Base-by-base conservation (phyloP, 2,888 invertebrate species). In the Callosobruchus maculatus region DNA sequence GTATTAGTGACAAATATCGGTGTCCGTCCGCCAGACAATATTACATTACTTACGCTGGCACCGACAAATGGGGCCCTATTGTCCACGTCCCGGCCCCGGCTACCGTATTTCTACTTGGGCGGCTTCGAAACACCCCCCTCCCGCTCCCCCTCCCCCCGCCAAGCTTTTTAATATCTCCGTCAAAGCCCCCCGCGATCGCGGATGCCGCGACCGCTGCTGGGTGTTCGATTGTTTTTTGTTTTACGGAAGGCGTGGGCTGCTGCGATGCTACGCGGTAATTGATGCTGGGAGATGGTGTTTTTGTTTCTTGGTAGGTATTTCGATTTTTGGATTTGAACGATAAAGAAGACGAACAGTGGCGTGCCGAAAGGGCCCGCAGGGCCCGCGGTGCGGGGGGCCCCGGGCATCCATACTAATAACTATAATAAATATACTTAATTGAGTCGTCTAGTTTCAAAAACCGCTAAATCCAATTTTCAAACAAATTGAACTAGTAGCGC, bases 101-200 rank as follows among this genome's bases (percentile, higher is more conserved):
- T 86, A 86, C 86, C 83, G 86, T 86, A 84, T 84, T 83, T 85
- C 85, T 80, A 84, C 85, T 85, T 86, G 86, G 85, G 86, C 82
- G 80, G 77, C 49, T 49, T 49, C 49, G 49, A 18, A 49, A 49
- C 13, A 49, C 49, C 75, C 82, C 81, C 84, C 84, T 83, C 84
- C 84, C 78, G 77, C 80, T 80, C 79, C 75, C 83, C 70, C 72
- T 76, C 76, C 78, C 81, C 81, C 80, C 80, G 76, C 81, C 82
- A 83, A 81, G 84, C 84, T 84, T 71, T 84, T 84, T 84, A 83
- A 84, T 83, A 83, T 84, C 84, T 84, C 83, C 80, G 75, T 79
- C 79, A 73, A 78, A 78, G 75, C 78, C 78, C 78, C 77, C 74
- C 70, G 70, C 49, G 49, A 49, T 49, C 49, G 1, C 49, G 49